Evolutionary conservation across 2,888 invertebrate genomes (phyloP), one percentile per base, ranked within the genome.

Genomic region (Drosophila niveifrons): DNA sequence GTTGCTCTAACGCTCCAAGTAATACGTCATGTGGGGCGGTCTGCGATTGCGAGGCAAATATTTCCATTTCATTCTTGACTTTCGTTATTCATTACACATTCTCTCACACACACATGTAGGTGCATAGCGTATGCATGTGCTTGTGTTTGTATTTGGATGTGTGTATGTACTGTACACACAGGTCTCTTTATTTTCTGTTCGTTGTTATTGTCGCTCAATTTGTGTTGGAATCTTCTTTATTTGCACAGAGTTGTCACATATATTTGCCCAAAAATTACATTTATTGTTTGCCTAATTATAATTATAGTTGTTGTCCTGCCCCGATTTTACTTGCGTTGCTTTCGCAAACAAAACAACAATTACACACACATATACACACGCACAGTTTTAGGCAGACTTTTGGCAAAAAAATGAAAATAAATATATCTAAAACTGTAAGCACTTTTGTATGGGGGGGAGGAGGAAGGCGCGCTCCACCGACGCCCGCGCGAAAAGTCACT

Each of bases 41-140:
- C 36, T 56, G 51, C 7, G 31, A 41, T 36, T 36, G 36, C 36
- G 36, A 36, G 72, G 64, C 83, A 44, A 58, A 67, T 78, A 69
- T 80, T 82, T 88, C 71, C 79, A 87, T 79, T 89, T 88, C 88
- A 85, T 89, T 85, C 89, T 88, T 80, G 67, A 83, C 78, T 83
- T 80, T 88, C 64, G 80, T 75, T 82, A 82, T 84, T 82, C 72
- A 65, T 82, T 69, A 68, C 47, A 57, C 66, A 61, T 50, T 59
- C 67, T 36, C 39, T 47, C 52, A 61, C 67, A 43, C 39, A 36
- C 41, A 47, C 44, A 63, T 50, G 39, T 23, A 23, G 23, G 23
- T 34, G 31, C 76, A 56, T 57, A 48, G 41, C 34, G 52, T 23
- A 15, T 34, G 11, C 36, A 36, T 36, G 36, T 36, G 36, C 2